These are phyloP conservation scores for Emydura subglobosa DNA, from an alignment of 2,113 vertebrate species.

Conservation along the genomic window DNA sequence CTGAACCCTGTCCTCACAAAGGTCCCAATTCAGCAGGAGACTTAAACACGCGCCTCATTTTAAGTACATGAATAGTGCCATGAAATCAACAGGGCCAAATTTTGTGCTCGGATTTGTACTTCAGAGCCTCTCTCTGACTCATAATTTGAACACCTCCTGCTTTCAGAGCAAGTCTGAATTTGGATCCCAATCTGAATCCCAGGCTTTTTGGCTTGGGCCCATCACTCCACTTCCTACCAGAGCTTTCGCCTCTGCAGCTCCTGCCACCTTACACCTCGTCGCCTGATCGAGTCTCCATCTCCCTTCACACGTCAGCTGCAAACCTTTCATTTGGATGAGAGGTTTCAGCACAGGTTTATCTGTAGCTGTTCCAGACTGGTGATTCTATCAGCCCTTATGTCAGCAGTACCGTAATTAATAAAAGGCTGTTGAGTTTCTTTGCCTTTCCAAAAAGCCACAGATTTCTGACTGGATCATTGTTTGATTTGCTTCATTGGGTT, in stretches of 20 bases:
- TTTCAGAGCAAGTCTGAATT: background rate
- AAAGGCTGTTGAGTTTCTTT: background rate
- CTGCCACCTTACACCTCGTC: background rate
- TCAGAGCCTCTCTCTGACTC: background rate
- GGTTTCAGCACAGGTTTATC: background rate
- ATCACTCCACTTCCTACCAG: slow-evolving; percentile 10
- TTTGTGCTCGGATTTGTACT: background rate
- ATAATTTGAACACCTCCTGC: background rate
- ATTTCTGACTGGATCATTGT: background rate
- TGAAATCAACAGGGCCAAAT: slow-evolving; percentile 11
- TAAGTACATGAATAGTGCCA: background rate
- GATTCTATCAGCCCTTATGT: background rate
- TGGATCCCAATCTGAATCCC: slow-evolving; percentile 21
- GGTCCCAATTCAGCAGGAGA: background rate
- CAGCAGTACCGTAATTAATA: background rate
- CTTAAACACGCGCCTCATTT: background rate
- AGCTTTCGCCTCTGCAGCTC: background rate
- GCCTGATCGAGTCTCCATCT: background rate
- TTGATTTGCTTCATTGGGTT: background rate
- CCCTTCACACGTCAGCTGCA: background rate
- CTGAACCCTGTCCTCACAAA: background rate
- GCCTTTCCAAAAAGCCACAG: background rate
- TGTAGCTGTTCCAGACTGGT: background rate
- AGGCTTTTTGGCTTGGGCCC: background rate
- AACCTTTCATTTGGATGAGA: background rate